These are phyloP conservation scores for Pseudomyrmex cubaensis DNA, from an alignment of 1,140 invertebrate genomes.

Conservation along the genomic window DNA sequence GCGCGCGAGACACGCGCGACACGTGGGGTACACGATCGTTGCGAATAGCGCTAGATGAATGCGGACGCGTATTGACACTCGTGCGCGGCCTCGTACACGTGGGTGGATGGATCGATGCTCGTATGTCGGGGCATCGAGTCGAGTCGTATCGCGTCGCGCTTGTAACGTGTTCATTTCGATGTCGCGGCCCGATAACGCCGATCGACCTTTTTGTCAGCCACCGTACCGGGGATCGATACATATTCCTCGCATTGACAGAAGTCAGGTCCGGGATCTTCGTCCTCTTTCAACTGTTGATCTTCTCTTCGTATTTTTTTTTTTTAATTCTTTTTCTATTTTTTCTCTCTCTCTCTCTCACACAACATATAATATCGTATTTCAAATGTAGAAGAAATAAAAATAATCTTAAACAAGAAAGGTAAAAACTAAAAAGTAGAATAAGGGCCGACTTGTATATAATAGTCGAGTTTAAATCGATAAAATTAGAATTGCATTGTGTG, in stretches of 20 bases:
- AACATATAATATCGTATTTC: too few relatives aligned
- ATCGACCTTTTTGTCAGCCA: conserved; percentile 46
- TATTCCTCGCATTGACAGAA: background rate
- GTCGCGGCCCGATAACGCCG: conserved; percentile 44
- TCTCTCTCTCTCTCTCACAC: background rate
- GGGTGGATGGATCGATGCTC: conserved; percentile 60
- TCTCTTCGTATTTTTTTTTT: background rate
- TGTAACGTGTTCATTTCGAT: conserved; percentile 69
- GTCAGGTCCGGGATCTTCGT: background rate
- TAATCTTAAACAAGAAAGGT: too few relatives aligned
- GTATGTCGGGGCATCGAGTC: background rate
- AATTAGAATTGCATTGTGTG: too few relatives aligned
- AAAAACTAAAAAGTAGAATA: too few relatives aligned
- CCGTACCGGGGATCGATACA: background rate
- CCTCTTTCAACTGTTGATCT: too few relatives aligned
- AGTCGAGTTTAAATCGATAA: too few relatives aligned
- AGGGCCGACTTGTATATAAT: too few relatives aligned
- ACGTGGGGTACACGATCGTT: conserved; percentile 69
- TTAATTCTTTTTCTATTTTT: background rate
- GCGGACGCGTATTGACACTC: conserved; percentile 45
- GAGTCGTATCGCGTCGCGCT: conserved; percentile 26
- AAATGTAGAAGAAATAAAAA: too few relatives aligned
- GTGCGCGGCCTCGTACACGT: conserved; percentile 21
- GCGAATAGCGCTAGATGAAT: conserved; percentile 56
- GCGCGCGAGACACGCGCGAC: conserved; percentile 65